Evolutionary conservation across 2,797 vertebrate genomes (phyloP).

Genomic region (Rhinogobio ventralis): DNA sequence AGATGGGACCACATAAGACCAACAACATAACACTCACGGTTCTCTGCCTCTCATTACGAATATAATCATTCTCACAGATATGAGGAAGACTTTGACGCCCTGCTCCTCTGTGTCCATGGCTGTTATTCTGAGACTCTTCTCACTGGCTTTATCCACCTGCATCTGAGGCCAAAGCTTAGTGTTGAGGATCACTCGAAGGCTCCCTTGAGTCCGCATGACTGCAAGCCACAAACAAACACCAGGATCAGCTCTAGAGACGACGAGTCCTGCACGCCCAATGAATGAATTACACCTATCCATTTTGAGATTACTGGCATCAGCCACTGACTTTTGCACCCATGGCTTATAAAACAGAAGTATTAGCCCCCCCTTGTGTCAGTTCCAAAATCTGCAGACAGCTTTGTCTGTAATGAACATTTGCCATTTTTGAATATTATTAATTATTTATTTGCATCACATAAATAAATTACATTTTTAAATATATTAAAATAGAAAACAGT

Average conservation of each 20-base stretch:
- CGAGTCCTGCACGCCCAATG: too few relatives aligned
- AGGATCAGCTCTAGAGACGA: background rate
- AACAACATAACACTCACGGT: background rate
- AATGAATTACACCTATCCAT: too few relatives aligned
- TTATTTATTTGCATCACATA: too few relatives aligned
- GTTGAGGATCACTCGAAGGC: conserved; percentile 86
- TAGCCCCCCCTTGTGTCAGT: conserved; percentile 30
- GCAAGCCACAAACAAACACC: conserved; percentile 51
- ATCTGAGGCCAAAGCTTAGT: conserved; percentile 90
- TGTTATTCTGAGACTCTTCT: conserved; percentile 86
- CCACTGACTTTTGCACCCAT: background rate
- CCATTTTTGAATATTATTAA: background rate
- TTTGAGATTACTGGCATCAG: background rate
- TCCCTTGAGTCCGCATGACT: conserved; percentile 91
- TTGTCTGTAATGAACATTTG: background rate
- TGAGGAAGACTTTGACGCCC: conserved; percentile 87
- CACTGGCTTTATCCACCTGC: conserved; percentile 89
- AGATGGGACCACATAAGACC: background rate
- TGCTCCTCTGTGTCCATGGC: conserved; percentile 89
- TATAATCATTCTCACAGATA: conserved; percentile 76
- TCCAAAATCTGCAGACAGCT: background rate
- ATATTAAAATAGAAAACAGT: background rate
- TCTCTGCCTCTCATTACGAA: background rate
- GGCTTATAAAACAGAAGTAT: background rate
- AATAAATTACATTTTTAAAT: background rate